Conservation (phyloP, 92 coral and sea anemone genomes). For the Palythoa caribaeorum region DNA sequence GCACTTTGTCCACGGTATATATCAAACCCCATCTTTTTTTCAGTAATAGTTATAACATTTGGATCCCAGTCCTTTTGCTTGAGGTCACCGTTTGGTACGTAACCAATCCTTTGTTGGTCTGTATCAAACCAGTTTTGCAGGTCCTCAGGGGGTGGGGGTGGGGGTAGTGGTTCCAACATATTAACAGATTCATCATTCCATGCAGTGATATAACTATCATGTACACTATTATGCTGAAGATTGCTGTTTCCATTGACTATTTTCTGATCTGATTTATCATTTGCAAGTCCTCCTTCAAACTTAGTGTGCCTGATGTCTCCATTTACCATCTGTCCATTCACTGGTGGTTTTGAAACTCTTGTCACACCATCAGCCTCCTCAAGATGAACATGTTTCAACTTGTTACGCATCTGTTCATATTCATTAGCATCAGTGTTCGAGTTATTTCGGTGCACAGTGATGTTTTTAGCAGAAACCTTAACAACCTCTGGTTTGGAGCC, state of each 20-base stretch:
- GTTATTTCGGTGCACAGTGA: slow-evolving; percentile 37
- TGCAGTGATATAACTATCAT: slow-evolving; percentile 13
- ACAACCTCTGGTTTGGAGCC: slow-evolving; percentile 43
- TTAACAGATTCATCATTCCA: slow-evolving; percentile 26
- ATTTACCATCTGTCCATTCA: slow-evolving; percentile 47
- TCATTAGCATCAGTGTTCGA: slow-evolving; percentile 43
- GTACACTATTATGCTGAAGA: neutral
- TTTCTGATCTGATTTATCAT: neutral
- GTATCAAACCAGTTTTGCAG: neutral
- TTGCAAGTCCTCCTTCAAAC: neutral
- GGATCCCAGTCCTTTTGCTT: slow-evolving; percentile 9
- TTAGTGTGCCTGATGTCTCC: slow-evolving; percentile 41
- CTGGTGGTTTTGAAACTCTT: slow-evolving; percentile 24
- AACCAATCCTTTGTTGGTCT: slow-evolving; percentile 3
- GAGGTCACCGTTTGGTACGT: slow-evolving; percentile 35
- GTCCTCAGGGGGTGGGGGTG: slow-evolving; percentile 13
- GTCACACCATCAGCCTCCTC: slow-evolving; percentile 31
- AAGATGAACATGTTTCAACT: slow-evolving; percentile 67
- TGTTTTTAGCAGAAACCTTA: slow-evolving; percentile 9
- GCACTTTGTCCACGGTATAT: slow-evolving; percentile 24
- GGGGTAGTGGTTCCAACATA: neutral
- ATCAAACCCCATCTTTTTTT: slow-evolving; percentile 26
- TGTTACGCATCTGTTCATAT: slow-evolving; percentile 69
- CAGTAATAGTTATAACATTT: neutral
- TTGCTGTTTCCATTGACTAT: neutral